Conservation (phyloP, 2,113 vertebrate genomes). For the Clinocottus analis region DNA sequence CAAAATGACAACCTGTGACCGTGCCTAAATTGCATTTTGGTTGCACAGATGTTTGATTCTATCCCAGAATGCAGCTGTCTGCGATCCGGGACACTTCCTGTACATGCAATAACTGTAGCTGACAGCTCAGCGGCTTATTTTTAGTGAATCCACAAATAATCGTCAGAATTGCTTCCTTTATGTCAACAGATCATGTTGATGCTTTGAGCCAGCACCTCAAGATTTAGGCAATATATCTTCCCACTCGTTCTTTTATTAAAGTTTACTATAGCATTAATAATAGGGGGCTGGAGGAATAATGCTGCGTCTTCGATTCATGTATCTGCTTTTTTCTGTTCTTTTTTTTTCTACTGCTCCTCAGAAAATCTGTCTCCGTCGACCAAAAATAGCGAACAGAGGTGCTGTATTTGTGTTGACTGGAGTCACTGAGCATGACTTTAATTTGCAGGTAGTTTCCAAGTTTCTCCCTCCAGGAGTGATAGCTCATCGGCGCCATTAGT, state of each 20-base stretch:
- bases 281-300: not conserved
- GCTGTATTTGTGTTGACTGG: conserved; percentile 52
- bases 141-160: not conserved
- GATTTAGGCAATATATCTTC: not conserved
- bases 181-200: not conserved
- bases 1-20: not conserved
- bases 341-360: conserved; percentile 26
- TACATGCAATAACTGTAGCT: not conserved
- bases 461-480: conserved; percentile 74
- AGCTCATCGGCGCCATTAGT: conserved; percentile 75
- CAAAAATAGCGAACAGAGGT: conserved; percentile 29
- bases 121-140: conserved; percentile 5
- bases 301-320: not conserved
- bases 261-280: not conserved
- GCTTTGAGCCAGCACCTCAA: not conserved
- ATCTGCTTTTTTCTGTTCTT: conserved; percentile 8
- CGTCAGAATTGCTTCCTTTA: not conserved
- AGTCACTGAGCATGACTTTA: conserved; percentile 74
- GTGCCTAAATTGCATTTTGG: not conserved
- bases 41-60: not conserved
- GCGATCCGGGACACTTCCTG: not conserved
- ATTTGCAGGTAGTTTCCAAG: conserved; percentile 78
- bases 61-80: not conserved
- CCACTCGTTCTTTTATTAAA: not conserved
- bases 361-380: conserved; percentile 31